Conservation (phyloP, 2,888 invertebrate genomes). For the Chymomyza caudatula region DNA sequence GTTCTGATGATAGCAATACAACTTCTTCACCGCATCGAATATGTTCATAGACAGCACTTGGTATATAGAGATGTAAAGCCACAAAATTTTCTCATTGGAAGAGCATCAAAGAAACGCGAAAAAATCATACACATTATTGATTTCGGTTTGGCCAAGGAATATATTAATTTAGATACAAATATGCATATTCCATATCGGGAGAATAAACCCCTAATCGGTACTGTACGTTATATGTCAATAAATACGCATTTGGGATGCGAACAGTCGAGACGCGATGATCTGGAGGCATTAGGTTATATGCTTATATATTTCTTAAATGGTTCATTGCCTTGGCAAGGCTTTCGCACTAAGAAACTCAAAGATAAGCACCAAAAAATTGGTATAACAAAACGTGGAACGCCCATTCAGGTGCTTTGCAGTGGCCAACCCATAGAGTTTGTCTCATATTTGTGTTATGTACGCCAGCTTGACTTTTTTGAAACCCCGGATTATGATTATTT, state of each 20-base stretch:
- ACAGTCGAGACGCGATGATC: slow-evolving; percentile 99
- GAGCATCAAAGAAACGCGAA: slow-evolving; percentile 97
- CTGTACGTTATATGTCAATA: slow-evolving; percentile 99
- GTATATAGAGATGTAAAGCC: slow-evolving; percentile 99
- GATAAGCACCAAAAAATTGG: slow-evolving; percentile 99
- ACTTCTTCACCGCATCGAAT: slow-evolving; percentile 99
- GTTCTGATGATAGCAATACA: slow-evolving; percentile 99
- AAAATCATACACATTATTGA: slow-evolving; percentile 99
- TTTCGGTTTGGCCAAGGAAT: slow-evolving; percentile 99
- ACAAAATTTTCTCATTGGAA: slow-evolving; percentile 99
- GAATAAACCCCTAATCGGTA: slow-evolving; percentile 99
- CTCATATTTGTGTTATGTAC: slow-evolving; percentile 97
- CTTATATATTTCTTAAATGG: slow-evolving; percentile 99
- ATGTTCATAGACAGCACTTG: slow-evolving; percentile 98
- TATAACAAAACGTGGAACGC: slow-evolving; percentile 99
- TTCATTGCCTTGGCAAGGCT: slow-evolving; percentile 99
- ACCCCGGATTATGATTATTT: slow-evolving; percentile 99
- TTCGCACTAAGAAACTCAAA: slow-evolving; percentile 99
- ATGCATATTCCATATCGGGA: slow-evolving; percentile 99
- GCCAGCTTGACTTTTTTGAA: slow-evolving; percentile 99
- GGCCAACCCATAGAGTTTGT: slow-evolving; percentile 97
- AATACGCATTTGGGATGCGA: slow-evolving; percentile 99
- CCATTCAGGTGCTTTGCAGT: slow-evolving; percentile 94
- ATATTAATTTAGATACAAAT: slow-evolving; percentile 99
- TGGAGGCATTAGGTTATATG: slow-evolving; percentile 99